Percentiles rank a stretch among this genome's conserved stretches.
Conservation (phyloP, 2,888 invertebrate species). For the Dolomedes plantarius region DNA sequence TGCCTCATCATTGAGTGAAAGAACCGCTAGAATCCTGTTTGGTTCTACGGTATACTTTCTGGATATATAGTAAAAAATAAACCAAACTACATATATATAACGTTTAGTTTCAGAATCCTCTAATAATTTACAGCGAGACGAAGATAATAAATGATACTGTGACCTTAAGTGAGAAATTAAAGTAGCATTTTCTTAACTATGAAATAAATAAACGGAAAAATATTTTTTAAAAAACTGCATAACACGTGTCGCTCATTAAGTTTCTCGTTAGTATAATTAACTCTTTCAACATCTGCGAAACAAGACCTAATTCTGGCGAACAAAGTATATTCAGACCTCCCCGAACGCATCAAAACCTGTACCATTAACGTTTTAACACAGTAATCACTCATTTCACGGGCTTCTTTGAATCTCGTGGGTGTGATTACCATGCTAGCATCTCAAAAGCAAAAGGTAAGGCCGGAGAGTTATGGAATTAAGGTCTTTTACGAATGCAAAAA, state of each 20-base stretch:
- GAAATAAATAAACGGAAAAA: no score
- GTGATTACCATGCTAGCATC: not conserved
- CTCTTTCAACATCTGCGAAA: not conserved
- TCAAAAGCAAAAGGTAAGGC: not conserved
- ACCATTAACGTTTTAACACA: not conserved
- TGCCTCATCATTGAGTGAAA: no score
- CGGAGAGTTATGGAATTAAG: not conserved
- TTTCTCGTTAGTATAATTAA: slow-evolving; percentile 1
- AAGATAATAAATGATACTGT: no score
- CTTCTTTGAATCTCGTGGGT: slow-evolving; percentile 7
- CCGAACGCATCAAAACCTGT: not conserved
- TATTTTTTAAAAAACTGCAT: not conserved
- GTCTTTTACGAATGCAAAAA: not conserved
- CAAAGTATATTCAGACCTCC: not conserved
- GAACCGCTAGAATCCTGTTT: no score
- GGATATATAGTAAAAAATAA: no score
- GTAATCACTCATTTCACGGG: not conserved
- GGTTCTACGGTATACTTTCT: no score
- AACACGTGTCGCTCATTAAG: not conserved
- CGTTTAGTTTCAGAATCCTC: no score
- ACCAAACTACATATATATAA: no score
- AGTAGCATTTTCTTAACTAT: no score
- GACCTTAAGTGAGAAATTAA: no score
- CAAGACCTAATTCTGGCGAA: not conserved
- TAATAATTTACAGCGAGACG: no score